Conservation (phyloP, 2,797 vertebrate genomes). For the Parotocinclus haroldoi region DNA sequence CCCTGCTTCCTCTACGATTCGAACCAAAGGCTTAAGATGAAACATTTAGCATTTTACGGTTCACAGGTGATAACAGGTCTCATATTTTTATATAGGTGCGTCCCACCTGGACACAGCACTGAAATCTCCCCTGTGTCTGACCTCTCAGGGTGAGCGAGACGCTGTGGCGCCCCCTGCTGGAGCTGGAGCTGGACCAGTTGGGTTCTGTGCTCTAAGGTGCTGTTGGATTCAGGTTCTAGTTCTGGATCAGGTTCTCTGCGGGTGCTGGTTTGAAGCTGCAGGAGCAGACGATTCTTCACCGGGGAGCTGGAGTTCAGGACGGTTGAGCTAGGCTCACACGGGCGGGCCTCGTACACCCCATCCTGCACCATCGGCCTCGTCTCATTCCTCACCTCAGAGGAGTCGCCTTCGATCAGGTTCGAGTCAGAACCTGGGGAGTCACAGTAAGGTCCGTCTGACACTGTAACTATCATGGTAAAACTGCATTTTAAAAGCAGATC, state of each 20-base stretch:
- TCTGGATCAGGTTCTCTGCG: slow-evolving; percentile 40
- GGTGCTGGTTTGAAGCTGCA: slow-evolving; percentile 57
- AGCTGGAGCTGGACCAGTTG: slow-evolving; percentile 58
- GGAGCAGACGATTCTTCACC: slow-evolving; percentile 48
- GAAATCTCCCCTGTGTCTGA: slow-evolving; percentile 45
- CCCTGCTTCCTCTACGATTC: no score
- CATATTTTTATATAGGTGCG: no score
- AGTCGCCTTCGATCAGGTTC: slow-evolving; percentile 58
- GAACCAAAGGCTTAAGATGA: no score
- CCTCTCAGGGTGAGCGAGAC: slow-evolving; percentile 76
- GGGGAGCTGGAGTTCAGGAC: slow-evolving; percentile 45
- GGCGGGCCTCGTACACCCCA: slow-evolving; percentile 37
- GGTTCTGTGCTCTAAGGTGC: slow-evolving; percentile 48
- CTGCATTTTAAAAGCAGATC: background rate
- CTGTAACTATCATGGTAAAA: no score
- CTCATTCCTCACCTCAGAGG: slow-evolving; percentile 56
- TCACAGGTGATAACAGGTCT: no score
- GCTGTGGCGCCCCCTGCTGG: slow-evolving; percentile 70
- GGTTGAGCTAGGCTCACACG: slow-evolving; percentile 42
- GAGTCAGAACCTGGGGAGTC: slow-evolving; percentile 55
- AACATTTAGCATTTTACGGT: no score
- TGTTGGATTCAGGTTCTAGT: slow-evolving; percentile 32
- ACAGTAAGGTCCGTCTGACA: background rate
- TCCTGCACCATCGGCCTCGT: slow-evolving; percentile 38
- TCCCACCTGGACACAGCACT: no score